These are phyloP conservation scores for Yponomeuta cagnagella DNA, from an alignment of 2,888 invertebrate species.

Conservation along the genomic window DNA sequence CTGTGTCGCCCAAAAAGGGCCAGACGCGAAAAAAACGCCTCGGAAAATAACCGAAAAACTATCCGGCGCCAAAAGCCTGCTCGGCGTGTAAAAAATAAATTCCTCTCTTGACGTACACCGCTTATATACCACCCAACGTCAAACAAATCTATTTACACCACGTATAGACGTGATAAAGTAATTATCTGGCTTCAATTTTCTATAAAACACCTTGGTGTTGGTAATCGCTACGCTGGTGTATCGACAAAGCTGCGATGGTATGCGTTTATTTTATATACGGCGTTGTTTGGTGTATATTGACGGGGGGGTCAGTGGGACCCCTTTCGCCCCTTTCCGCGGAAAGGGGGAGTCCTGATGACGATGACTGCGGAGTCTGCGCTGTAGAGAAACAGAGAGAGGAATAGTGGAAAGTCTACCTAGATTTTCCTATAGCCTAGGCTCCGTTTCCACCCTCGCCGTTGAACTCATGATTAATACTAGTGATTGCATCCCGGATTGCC, in stretches of 20 bases:
- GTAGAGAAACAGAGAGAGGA: constrained; percentile 46
- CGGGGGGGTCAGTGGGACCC: constrained; percentile 23
- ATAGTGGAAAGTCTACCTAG: constrained; percentile 40
- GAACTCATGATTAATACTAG: constrained; percentile 41
- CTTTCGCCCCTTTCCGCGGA: constrained; percentile 24
- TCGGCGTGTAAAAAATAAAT: not conserved
- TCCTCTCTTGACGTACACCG: not conserved
- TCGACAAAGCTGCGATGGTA: constrained; percentile 23
- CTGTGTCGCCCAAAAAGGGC: not conserved
- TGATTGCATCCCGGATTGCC: constrained; percentile 38
- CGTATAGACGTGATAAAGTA: constrained; percentile 51
- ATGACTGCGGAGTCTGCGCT: constrained; percentile 65
- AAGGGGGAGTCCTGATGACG: constrained; percentile 45
- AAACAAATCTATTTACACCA: constrained; percentile 26
- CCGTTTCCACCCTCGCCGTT: constrained; percentile 26
- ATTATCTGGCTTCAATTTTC: constrained; percentile 65
- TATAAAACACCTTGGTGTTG: constrained; percentile 46
- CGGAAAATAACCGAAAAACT: not conserved
- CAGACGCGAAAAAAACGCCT: constrained; percentile 1
- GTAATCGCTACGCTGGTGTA: constrained; percentile 23
- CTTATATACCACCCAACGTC: constrained; percentile 7
- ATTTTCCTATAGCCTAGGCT: constrained; percentile 26
- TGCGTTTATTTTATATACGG: constrained; percentile 60
- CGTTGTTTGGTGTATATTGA: constrained; percentile 60
- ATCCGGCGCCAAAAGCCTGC: not conserved